A percentile compares a stretch with the other conserved stretches of the same genome.
These are phyloP conservation scores for Phacellophora camtschatica DNA, from an alignment of 30 jellyfish, hydroid and myxozoan species.

Conservation along the genomic window DNA sequence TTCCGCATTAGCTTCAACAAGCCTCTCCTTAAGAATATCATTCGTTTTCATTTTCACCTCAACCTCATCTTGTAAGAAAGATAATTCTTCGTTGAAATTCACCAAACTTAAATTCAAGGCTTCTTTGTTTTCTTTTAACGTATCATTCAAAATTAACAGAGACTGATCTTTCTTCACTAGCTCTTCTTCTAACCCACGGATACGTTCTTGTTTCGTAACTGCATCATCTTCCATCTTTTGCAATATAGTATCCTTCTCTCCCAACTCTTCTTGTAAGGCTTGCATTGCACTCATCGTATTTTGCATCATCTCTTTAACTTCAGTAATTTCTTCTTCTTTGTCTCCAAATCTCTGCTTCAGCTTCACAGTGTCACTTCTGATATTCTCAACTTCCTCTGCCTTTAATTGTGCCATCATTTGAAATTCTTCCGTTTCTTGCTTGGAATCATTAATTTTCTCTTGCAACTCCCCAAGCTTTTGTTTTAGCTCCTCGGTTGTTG, in stretches of 20 bases:
- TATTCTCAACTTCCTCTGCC: neutral
- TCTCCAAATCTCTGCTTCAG: slow-evolving; percentile 24
- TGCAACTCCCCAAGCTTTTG: neutral
- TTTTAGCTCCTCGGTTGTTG: neutral
- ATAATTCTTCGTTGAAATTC: neutral
- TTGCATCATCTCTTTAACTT: slow-evolving; percentile 54
- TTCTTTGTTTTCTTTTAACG: neutral
- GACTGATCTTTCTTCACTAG: neutral
- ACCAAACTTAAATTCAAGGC: slow-evolving; percentile 2
- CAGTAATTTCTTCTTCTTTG: slow-evolving; percentile 46
- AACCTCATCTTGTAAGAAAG: neutral
- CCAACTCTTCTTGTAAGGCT: slow-evolving; percentile 13
- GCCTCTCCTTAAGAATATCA: neutral
- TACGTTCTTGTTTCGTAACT: neutral
- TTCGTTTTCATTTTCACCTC: neutral
- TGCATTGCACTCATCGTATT: slow-evolving; percentile 41
- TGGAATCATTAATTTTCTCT: neutral
- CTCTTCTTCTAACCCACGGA: neutral
- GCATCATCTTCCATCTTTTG: neutral
- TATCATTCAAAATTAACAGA: neutral
- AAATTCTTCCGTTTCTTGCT: slow-evolving; percentile 2
- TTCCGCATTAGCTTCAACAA: slow-evolving; percentile 10
- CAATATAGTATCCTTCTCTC: neutral
- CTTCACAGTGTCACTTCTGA: neutral
- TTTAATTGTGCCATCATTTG: neutral